Base-by-base conservation (phyloP, 35 echinoderm and acorn worm species). In the Heliocidaris erythrogramma region DNA sequence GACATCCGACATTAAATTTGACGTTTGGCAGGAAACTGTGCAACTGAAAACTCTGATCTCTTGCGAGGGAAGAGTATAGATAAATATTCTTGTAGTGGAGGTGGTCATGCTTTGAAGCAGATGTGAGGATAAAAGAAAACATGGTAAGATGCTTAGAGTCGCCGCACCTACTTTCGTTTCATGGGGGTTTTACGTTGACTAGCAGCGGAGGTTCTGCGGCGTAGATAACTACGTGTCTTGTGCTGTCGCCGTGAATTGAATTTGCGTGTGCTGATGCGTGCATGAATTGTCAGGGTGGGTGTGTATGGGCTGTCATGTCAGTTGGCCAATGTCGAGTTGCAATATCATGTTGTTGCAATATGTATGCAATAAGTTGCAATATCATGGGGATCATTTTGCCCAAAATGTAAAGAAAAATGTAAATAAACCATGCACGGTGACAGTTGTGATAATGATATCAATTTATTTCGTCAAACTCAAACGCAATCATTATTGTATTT, bases 101-200 rank as follows among this genome's bases (percentile, higher is more conserved):
- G 30, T 9, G 47, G 30, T 48, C 86, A 48, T 88, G 30, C 4
- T 48, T 13, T 88, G 86, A 88, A 88, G 86, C 30, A 88, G 86
- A 35, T 32, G 86, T 88, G 47, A 88, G 30, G 31, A 42, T 42
- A 7, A 31, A 48, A 88, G 31, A 35, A 88, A 88, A 14, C 86
- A 88, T 88, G 86, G 86, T 88, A 88, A 88, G 86, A 88, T 48
- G 42, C 31, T 17, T 88, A 1, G 31, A 32, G 24, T 88, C 21
- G 30, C 86, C 86, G 86, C 86, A 35, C 86, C 86, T 88, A 42
- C 86, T 88, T 88, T 88, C 86, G 86, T 88, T 88, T 88, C 9
- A 88, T 17, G 86, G 31, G 47, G 86, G 30, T 69, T 69, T 65
- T 69, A 69, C 24, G 60, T 69, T 17, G 86, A 31, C 13, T 7